Conservation (phyloP, 2,888 invertebrate genomes). For the Oegoconia quadripuncta region DNA sequence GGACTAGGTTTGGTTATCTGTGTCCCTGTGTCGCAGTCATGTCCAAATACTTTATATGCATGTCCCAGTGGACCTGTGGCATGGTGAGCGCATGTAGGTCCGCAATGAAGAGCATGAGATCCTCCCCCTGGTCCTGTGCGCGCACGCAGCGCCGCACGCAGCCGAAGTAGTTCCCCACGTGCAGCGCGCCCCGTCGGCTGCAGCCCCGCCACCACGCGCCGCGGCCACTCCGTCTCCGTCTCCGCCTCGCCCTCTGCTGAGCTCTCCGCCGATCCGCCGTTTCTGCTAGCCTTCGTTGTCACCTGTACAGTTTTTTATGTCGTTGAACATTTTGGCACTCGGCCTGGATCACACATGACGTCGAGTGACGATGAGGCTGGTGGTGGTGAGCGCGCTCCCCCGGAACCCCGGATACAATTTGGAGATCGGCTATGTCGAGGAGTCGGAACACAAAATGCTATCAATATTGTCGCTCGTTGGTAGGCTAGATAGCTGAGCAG, state of each 20-base stretch:
- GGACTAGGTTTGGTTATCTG: no score
- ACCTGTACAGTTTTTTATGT: not conserved
- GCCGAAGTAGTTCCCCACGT: conserved; percentile 98
- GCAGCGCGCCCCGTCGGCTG: conserved; percentile 97
- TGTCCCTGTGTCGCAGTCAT: not conserved
- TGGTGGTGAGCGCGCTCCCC: no score
- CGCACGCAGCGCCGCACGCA: conserved; percentile 92
- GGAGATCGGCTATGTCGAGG: no score
- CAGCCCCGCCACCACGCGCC: conserved; percentile 92
- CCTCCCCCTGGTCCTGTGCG: conserved; percentile 85
- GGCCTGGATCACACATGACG: no score
- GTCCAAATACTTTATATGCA: conserved; percentile 1
- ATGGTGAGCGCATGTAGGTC: conserved; percentile 95
- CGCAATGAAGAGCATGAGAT: conserved; percentile 90
- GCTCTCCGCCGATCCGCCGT: no score
- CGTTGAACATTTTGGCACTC: not conserved
- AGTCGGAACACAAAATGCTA: no score
- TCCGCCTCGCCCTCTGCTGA: not conserved
- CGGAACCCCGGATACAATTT: no score
- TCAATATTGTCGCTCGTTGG: not conserved
- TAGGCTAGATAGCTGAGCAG: no score
- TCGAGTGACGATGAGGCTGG: no score
- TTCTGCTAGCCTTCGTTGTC: no score
- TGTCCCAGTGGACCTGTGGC: not conserved
- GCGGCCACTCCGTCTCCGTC: conserved; percentile 57